phyloP scores from a whole-genome alignment of 2,113 vertebrate genomes.

The Poecile atricapillus region DNA sequence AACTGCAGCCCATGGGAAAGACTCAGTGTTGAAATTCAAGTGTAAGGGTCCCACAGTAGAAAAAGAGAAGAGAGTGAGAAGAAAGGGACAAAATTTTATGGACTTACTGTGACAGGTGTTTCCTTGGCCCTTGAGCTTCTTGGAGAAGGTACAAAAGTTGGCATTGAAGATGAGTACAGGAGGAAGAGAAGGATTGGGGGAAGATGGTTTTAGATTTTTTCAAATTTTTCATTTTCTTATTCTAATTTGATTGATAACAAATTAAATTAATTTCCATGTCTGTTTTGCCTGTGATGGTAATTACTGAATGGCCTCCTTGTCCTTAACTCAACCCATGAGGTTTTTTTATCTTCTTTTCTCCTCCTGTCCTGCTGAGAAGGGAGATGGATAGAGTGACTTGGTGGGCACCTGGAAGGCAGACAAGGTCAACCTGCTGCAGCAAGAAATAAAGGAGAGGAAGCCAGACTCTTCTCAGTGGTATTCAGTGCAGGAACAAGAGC shows the following conservation, averaged over 20 bases:
- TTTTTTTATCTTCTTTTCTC: background rate
- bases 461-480: background rate
- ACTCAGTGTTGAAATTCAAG: background rate
- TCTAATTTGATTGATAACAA: background rate
- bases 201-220: background rate
- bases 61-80: background rate
- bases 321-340: background rate
- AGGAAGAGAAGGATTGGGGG: background rate
- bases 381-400: fast-evolving
- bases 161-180: background rate
- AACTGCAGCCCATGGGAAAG: background rate
- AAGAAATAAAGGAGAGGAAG: background rate
- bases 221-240: background rate
- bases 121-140: background rate
- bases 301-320: background rate
- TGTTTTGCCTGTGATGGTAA: background rate
- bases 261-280: background rate
- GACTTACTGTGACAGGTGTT: fast-evolving
- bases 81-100: background rate
- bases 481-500: background rate
- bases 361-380: background rate
- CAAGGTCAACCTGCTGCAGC: background rate
- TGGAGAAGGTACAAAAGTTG: background rate
- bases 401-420: background rate
- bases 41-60: background rate